Evolutionary conservation across 2,113 vertebrate species (phyloP), one percentile per base, ranked within the genome.

Genomic region (Setophaga petechia): DNA sequence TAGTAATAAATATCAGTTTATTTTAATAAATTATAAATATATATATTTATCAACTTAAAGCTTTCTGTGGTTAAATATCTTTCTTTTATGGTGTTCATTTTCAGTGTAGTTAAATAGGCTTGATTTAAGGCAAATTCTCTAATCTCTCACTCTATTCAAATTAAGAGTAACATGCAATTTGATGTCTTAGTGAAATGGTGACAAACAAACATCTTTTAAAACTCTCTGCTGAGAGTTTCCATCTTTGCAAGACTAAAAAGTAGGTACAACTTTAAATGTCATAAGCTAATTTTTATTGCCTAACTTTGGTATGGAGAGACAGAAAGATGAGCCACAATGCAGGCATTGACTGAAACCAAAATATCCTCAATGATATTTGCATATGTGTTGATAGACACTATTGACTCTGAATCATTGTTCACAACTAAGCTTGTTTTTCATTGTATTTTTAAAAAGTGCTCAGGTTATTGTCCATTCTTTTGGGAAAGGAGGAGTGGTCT

Each of bases 201-300:
- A 55, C 41, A 77, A 27, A 46, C 5, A 78, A 58, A 39, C 37
- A 0, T 65, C 39, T 78, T 51, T 63, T 85, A 33, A 13, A 76
- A 46, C 14, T 33, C 15, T 43, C 41, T 73, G 15, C 11, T 61
- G 59, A 81, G 19, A 81, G 15, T 55, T 62, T 74, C 33, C 17
- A 10, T 25, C 14, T 58, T 87, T 77, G 12, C 55, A 71, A 71
- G 9, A 71, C 13, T 30, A 67, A 78, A 69, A 66, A 87, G 22
- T 16, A 51, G 16, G 22, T 46, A 35, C 3, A 3, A 57, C 6
- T 84, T 89, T 46, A 75, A 44, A 74, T 15, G 12, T 43, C 23
- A 71, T 3, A 55, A 81, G 27, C 4, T n/a, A 72, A 5, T 0
- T 0, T 37, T 54, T 77, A n/a, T 49, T 58, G 16, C 4, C 28